These are phyloP conservation scores for Pantelozetes paolii DNA, from an alignment of 2,888 invertebrate species.

Conservation along the genomic window DNA sequence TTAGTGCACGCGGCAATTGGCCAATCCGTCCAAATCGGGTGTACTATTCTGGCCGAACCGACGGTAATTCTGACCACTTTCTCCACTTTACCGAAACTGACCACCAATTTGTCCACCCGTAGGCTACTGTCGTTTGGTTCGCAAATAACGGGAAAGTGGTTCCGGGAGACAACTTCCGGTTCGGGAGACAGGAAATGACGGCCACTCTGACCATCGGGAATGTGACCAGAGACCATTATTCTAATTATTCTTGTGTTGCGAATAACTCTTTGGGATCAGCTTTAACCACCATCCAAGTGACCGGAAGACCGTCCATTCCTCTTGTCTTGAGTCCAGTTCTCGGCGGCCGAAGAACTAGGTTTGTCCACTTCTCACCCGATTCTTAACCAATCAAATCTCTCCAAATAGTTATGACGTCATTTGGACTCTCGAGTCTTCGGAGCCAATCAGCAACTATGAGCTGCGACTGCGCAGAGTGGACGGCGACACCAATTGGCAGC, in stretches of 20 bases:
- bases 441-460: no score
- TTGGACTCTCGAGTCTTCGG: no score
- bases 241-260: slow-evolving; percentile 34
- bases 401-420: slow-evolving; percentile 23
- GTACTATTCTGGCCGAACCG: slow-evolving; percentile 32
- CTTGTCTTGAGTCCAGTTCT: slow-evolving; percentile 13
- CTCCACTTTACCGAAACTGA: neutral
- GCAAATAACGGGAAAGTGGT: neutral
- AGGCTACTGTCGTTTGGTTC: slow-evolving; percentile 21
- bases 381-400: no score
- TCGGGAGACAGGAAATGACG: neutral
- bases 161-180: neutral
- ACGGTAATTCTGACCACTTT: no score
- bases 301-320: slow-evolving; percentile 34
- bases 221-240: neutral
- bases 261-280: slow-evolving; percentile 27
- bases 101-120: neutral
- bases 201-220: neutral
- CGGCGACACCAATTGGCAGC: no score
- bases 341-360: neutral
- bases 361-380: no score
- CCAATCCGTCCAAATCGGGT: slow-evolving; percentile 12
- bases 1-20: slow-evolving; percentile 25
- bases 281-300: neutral
- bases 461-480: no score